Evolutionary conservation across 2,797 vertebrate genomes (phyloP), one percentile per base, ranked within the genome.

Genomic region (Buphagus erythrorhynchus): DNA sequence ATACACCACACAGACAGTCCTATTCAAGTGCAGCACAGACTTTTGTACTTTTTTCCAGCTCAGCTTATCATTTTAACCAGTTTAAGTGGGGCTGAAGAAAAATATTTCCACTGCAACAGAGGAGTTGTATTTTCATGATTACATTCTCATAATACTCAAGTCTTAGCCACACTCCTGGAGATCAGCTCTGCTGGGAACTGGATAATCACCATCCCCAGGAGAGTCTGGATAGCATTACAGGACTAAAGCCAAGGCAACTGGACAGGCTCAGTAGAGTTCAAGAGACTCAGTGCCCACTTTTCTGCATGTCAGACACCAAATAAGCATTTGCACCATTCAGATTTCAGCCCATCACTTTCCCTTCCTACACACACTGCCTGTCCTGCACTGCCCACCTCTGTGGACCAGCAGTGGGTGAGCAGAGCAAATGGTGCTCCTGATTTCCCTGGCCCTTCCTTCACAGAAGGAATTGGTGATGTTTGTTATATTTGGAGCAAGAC

Each of bases 361-460:
- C 29, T 71, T 77, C 51, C 5, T 20, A 7, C 11, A 12, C 2
- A 31, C 31, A 1, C 38, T 20, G n/a, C 22, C 17, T 67, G 16
- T 15, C 46, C 19, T 31, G 21, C 14, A 2, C 42, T 20, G 12
- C 16, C 42, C 22, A 13, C 0, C 0, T 3, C 8, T 28, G 52
- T 38, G 81, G n/a, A 18, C 14, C 43, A 51, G 61, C 52, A 51
- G 36, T 0, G 13, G 28, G 7, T 43, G 29, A 33, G 89, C 66
- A 83, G 38, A 78, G 55, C 31, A 45, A 63, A 51, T 0, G 1
- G 3, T 31, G 11, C 31, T n/a, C 12, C 18, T 79, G 12, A 42
- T 61, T 73, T 79, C 76, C 75, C 24, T 14, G 45, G 52, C 51
- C 46, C 51, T 38, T 82, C 29, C 40, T 16, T 40, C 40, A 40